Evolutionary conservation across 2,888 invertebrate species (phyloP).

Genomic region (Slavum lentiscoides): DNA sequence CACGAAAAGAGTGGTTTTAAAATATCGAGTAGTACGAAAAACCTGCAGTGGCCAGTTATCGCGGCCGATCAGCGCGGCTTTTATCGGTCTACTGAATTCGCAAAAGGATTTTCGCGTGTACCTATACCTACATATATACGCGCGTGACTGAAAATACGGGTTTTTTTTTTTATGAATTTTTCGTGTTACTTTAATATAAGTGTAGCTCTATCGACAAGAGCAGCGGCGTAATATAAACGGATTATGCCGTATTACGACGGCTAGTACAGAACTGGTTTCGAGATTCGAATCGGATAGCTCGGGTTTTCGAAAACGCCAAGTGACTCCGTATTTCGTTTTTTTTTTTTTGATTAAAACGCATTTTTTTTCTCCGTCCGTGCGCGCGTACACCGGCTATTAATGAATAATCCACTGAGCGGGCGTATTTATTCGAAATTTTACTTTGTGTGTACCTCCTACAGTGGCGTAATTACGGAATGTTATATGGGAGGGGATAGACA

Average conservation of each 20-base stretch:
- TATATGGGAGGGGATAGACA: no score
- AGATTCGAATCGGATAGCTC: constrained; percentile 38
- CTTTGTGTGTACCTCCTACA: no score
- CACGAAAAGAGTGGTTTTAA: neutral
- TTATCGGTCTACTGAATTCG: constrained; percentile 43
- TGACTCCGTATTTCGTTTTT: constrained; percentile 1
- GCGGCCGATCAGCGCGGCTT: constrained; percentile 16
- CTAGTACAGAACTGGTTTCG: constrained; percentile 29
- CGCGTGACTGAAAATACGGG: constrained; percentile 46
- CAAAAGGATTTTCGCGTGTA: constrained; percentile 29
- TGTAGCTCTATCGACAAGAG: constrained; percentile 31
- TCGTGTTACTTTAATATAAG: neutral
- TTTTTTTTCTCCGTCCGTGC: constrained; percentile 11
- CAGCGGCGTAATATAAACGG: constrained; percentile 11
- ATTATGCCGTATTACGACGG: constrained; percentile 23
- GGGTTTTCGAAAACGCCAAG: constrained; percentile 41
- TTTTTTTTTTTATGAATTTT: constrained; percentile 19
- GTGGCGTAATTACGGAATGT: no score
- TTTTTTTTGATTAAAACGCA: constrained; percentile 5
- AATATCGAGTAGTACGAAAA: neutral
- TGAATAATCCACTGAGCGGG: neutral
- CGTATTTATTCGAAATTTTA: constrained; percentile 6
- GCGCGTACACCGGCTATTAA: constrained; percentile 2
- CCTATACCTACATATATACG: no score
- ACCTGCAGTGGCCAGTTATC: neutral